Evolutionary conservation across 1,140 invertebrate species (phyloP), one percentile per base, ranked within the genome.

Genomic region (Drosophila saltans): DNA sequence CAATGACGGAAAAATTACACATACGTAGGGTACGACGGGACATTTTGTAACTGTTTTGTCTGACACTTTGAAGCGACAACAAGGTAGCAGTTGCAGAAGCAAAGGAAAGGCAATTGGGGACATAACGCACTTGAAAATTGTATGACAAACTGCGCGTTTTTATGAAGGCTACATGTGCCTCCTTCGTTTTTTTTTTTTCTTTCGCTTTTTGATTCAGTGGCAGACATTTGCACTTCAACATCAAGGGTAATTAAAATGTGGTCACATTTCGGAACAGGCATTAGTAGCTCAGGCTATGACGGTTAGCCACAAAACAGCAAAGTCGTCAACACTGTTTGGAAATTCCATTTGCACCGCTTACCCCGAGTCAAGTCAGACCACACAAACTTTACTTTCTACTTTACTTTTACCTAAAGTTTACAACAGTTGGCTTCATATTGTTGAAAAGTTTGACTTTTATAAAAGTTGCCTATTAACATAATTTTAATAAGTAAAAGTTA

Each of bases 181-280:
- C 24, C 45, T 52, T 52, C 26, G 8, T 1, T 45, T 26, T 24
- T 66, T 30, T 48, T 55, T 66, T 39, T 41, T 64, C 30, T 21
- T 40, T 30, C 36, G 16, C 62, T 75, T 81, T 72, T 65, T 61
- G 64, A 69, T 78, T 76, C 33, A 66, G 75, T 72, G 52, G 52
- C 66, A 69, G 74, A 67, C 67, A 63, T 85, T 60, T 80, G 78
- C 71, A 78, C 82, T 81, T 78, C 45, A 69, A 85, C 83, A 78
- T 85, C 79, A 82, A 86, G 72, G 82, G 80, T 85, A 85, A 85
- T 85, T 85, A 72, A 79, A 79, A 74, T 82, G 83, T 82, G 77
- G 80, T 77, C 79, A 76, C 79, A 81, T 82, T 82, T 80, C 33
- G 48, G 16, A 55, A 26, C 45, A 52, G 21, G 45, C 45, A 24